Base-by-base conservation (phyloP, 2,113 vertebrate species). In the Strix uralensis region DNA sequence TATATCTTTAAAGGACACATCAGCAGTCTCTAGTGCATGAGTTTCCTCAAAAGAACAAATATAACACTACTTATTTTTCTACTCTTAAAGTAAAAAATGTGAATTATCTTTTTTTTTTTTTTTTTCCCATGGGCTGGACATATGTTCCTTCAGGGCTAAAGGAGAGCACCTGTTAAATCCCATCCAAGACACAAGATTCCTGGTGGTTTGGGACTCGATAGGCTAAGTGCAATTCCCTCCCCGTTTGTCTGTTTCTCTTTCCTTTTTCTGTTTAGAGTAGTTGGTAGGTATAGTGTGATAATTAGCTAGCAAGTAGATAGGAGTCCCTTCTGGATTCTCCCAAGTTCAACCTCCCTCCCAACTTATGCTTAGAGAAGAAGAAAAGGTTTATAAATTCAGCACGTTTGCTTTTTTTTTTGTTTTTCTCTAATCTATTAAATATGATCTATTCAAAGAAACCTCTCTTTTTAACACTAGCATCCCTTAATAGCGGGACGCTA, bases 291-390 rank as follows among this genome's bases (percentile, higher is more conserved):
- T 88, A 97, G 95, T 30, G 82, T 88, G 96, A 96, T 97, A 97
- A 97, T 98, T 97, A 98, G 96, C 59, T 93, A 90, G 93, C 91
- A 94, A 94, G 90, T 79, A 97, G 97, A 96, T 97, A 97, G 86
- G 97, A 72, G 85, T 97, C 97, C 97, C 95, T 75, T 81, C 92
- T 96, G 97, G 95, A 95, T 94, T 96, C 96, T 97, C 85, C 90
- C 36, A 3, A 20, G 88, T 96, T 86, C 65, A 96, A 69, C 83
- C 83, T 97, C 96, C 97, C 96, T 85, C 80, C 83, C 90, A 94
- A 94, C 54, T 92, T 52, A 42, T 86, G 69, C 94, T 88, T 67
- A 57, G 90, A 72, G 62, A 93, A 73, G 70, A 82, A 57, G 80
- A 81, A 81, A 49, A 65, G 67, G 42, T 94, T 80, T 95, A 86